Evolutionary conservation across 1,140 invertebrate species (phyloP), one percentile per base, ranked within the genome.

Genomic region (Chrysomallon squamiferum): DNA sequence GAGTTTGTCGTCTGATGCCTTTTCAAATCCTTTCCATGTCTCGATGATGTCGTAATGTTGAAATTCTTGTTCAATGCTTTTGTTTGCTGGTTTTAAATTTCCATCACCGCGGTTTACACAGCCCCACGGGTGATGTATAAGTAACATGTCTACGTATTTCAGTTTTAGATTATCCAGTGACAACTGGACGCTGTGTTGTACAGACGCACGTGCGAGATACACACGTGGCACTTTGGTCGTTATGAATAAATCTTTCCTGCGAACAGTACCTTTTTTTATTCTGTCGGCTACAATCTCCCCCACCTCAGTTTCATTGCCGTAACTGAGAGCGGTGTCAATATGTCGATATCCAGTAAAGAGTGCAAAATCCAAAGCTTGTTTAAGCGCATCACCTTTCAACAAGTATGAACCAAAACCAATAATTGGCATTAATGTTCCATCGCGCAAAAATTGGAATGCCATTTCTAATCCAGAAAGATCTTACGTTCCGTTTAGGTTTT

Each of bases 21-120:
- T 86, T 86, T 96, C 95, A 89, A 97, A 89, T 27, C 89, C 93
- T 78, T 88, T 58, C 80, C 78, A 83, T 11, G 78, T 81, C 50
- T 76, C 66, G 11, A 58, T 30, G 1, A 80, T 33, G 62, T 80
- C 68, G 47, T 72, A 69, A 27, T 62, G 22, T 6, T 59, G 52
- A 25, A 69, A 65, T 50, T 75, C 66, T 13, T 62, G 58, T 43
- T 69, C 54, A 11, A 72, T 72, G 15, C 72, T 62, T 27, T 32
- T 32, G 13, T 68, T 49, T 2, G 57, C 1, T n/a, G 73, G 74
- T 41, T 64, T 68, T n/a, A 72, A 32, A 6, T 66, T 69, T 22
- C 73, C 71, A 52, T 78, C 62, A 0, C 72, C 68, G 9, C 32
- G 43, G 64, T 78, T 76, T 35, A 70, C 68, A 22, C 71, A 20